These are phyloP conservation scores for Sturmia bella DNA, from an alignment of 2,888 invertebrate species.

Conservation along the genomic window DNA sequence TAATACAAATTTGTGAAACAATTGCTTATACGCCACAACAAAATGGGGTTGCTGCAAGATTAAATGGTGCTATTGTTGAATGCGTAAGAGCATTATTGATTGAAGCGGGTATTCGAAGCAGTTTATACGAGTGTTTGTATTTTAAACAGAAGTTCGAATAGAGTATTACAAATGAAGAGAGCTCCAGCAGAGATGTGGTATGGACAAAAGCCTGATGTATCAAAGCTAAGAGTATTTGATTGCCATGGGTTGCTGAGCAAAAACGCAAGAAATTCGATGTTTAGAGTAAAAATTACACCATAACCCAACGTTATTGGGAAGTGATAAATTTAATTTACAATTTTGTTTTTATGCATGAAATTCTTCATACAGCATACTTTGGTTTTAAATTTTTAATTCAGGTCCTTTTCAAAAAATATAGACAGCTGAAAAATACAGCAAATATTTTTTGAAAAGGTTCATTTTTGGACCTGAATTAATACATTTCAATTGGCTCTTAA, in stretches of 20 bases:
- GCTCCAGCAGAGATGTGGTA: slow-evolving; percentile 66
- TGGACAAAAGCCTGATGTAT: no score
- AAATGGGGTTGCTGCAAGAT: slow-evolving; percentile 50
- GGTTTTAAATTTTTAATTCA: no score
- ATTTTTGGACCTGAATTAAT: no score
- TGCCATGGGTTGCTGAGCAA: slow-evolving; percentile 67
- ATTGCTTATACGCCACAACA: slow-evolving; percentile 60
- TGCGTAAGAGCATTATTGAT: slow-evolving; percentile 50
- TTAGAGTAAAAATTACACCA: slow-evolving; percentile 49
- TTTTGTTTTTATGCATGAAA: no score
- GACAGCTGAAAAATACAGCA: no score
- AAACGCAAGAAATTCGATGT: slow-evolving; percentile 68
- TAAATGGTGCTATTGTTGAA: slow-evolving; percentile 22
- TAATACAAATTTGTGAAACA: slow-evolving; percentile 69
- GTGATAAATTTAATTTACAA: no score
- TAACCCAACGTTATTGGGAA: slow-evolving; percentile 60
- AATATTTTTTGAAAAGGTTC: no score
- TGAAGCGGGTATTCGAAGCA: slow-evolving; percentile 47
- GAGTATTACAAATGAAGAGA: slow-evolving; percentile 50
- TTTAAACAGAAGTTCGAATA: slow-evolving; percentile 38
- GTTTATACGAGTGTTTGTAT: no score
- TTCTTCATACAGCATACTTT: no score
- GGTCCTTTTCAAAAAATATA: no score
- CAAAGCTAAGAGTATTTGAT: no score
- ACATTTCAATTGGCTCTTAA: no score